Evolutionary conservation across 2,113 vertebrate species (phyloP).

Genomic region (Cacatua alba): DNA sequence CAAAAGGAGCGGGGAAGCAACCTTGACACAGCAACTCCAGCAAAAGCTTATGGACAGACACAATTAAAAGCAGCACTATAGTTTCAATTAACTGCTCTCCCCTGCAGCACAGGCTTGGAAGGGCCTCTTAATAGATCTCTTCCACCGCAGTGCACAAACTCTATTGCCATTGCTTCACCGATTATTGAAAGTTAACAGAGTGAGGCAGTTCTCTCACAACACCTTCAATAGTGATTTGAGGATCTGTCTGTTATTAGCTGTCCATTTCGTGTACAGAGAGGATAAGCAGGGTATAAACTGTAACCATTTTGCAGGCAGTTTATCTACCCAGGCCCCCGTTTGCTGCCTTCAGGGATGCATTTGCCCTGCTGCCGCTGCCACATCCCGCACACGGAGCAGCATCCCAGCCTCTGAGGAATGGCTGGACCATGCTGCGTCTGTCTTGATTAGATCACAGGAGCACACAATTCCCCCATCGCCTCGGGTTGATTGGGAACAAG

Average conservation of each 20-base stretch:
- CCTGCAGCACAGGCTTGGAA: constrained; percentile 43
- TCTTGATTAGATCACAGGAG: neutral
- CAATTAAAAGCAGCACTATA: constrained; percentile 63
- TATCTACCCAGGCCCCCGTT: neutral
- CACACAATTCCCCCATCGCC: neutral
- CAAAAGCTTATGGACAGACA: constrained; percentile 6
- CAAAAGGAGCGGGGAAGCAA: neutral
- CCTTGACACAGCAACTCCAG: neutral
- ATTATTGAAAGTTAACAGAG: constrained; percentile 69
- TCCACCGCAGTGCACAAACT: constrained; percentile 69
- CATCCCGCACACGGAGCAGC: neutral
- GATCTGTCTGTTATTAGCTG: constrained; percentile 39
- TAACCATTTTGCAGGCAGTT: neutral
- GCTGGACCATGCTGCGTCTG: neutral
- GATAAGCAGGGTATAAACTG: neutral
- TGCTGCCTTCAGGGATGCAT: accelerated
- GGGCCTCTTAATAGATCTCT: constrained; percentile 70
- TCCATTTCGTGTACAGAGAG: neutral
- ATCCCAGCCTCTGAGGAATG: neutral
- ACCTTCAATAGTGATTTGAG: constrained; percentile 34
- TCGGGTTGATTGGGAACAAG: neutral
- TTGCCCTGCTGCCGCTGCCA: neutral
- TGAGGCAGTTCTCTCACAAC: constrained; percentile 59
- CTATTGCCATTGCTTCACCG: constrained; percentile 37
- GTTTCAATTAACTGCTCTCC: constrained; percentile 71